Conservation (phyloP, 1,140 invertebrate species). For the Grapholita molesta region DNA sequence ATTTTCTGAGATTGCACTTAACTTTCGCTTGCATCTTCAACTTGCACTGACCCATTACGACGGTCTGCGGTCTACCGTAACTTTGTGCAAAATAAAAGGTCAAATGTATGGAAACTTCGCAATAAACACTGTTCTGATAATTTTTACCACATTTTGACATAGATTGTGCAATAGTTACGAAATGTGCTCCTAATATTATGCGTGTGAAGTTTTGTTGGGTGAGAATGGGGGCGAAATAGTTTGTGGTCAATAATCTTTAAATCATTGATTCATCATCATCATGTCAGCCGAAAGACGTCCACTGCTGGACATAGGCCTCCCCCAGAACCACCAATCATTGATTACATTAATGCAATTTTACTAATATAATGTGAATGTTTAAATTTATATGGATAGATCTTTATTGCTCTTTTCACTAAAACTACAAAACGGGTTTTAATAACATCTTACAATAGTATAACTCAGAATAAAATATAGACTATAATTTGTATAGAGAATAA, state of each 20-base stretch:
- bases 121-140: background rate
- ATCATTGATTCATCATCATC: background rate
- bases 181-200: slow-evolving; percentile 4
- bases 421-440: no score
- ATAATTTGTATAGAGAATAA: no score
- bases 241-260: background rate
- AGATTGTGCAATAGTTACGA: background rate
- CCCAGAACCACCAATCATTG: no score
- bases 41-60: background rate
- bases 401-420: no score
- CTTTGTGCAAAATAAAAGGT: slow-evolving; percentile 7
- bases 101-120: slow-evolving; percentile 1
- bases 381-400: no score
- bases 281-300: no score
- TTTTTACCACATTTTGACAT: background rate
- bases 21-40: background rate
- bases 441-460: no score
- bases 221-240: background rate
- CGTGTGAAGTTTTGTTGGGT: background rate
- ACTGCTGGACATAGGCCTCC: no score
- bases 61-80: slow-evolving; percentile 1
- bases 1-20: background rate
- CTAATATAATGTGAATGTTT: no score
- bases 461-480: no score
- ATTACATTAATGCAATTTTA: no score